Conservation (phyloP, 53 echinoderm and acorn worm species). For the Stichopus horrens region DNA sequence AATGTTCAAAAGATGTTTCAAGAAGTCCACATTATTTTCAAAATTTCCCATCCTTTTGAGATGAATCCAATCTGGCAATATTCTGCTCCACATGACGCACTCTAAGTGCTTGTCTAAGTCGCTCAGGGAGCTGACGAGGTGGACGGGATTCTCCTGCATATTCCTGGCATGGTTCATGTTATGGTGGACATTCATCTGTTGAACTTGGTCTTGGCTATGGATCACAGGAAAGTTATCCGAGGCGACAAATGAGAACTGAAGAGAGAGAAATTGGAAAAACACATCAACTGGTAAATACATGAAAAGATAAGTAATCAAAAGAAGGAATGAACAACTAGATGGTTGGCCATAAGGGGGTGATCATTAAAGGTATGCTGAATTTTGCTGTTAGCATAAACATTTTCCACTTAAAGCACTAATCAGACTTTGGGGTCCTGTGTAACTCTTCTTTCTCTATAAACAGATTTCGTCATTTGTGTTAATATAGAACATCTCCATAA, state of each 20-base stretch:
- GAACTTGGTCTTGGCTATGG: background rate
- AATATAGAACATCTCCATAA: no score
- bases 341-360: no score
- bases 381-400: no score
- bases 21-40: background rate
- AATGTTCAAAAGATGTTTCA: background rate
- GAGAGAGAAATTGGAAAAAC: background rate
- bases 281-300: no score
- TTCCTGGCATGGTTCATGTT: background rate
- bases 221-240: background rate
- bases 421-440: no score
- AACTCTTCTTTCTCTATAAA: no score
- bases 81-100: background rate
- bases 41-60: background rate
- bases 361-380: no score
- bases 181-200: background rate
- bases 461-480: no score
- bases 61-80: slow-evolving; percentile 16
- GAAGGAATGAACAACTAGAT: no score
- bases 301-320: no score
- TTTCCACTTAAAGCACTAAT: no score
- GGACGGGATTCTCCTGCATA: background rate
- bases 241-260: slow-evolving; percentile 6
- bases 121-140: slow-evolving; percentile 1
- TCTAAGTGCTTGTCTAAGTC: slow-evolving; percentile 20